Evolutionary conservation across 2,888 invertebrate genomes (phyloP).

Genomic region (Oligia latruncula): DNA sequence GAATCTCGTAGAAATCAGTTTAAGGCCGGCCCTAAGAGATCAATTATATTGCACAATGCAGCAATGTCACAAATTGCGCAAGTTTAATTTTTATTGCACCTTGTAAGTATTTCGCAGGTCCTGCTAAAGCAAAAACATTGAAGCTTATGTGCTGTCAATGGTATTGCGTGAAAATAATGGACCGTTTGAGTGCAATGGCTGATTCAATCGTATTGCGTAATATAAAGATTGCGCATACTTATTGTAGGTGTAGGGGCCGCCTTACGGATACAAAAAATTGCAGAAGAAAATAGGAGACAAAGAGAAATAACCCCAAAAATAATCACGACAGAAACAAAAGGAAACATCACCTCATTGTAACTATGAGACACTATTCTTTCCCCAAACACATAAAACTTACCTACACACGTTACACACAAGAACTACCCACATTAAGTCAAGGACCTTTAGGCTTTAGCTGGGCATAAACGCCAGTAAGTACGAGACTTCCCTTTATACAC

Average conservation of each 20-base stretch:
- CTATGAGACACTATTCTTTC: not conserved
- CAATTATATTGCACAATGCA: not conserved
- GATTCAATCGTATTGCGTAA: not conserved
- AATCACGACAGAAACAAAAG: conserved; percentile 1
- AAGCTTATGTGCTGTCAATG: not conserved
- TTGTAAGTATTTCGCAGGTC: not conserved
- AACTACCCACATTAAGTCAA: conserved; percentile 35
- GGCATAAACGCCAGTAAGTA: conserved; percentile 18
- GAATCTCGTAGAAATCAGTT: not conserved
- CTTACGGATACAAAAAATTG: not conserved
- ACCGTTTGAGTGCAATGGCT: not conserved
- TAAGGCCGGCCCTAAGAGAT: too few species aligned
- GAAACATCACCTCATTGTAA: not conserved
- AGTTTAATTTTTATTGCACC: not conserved
- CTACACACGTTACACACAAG: conserved; percentile 4
- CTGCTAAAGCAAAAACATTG: not conserved
- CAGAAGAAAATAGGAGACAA: too few species aligned
- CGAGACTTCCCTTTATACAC: conserved; percentile 31
- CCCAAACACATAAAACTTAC: not conserved
- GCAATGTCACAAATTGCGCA: not conserved
- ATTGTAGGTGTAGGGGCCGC: not conserved
- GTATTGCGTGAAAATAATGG: not conserved
- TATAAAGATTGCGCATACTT: not conserved
- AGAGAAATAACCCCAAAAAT: not conserved
- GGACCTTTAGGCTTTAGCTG: conserved; percentile 7